Evolutionary conservation across 1,140 invertebrate genomes (phyloP).

Genomic region (Wiebesia pumilae): DNA sequence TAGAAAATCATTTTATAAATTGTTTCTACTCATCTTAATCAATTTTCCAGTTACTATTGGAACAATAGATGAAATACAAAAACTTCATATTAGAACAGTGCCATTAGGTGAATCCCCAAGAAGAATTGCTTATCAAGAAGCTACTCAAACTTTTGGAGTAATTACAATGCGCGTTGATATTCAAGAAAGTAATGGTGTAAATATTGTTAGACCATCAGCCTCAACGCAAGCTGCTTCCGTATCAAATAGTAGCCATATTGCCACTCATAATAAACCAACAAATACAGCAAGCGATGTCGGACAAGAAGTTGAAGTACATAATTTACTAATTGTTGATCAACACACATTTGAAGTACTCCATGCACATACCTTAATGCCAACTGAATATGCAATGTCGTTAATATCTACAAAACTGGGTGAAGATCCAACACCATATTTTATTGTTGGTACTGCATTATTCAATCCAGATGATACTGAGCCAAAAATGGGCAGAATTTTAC

Average conservation of each 20-base stretch:
- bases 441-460: constrained; percentile 95
- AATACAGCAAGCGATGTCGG: constrained; percentile 79
- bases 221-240: constrained; percentile 81
- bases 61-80: constrained; percentile 99
- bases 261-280: constrained; percentile 74
- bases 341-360: constrained; percentile 98
- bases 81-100: constrained; percentile 96
- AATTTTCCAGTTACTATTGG: constrained; percentile 87
- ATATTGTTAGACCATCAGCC: constrained; percentile 83
- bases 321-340: constrained; percentile 94
- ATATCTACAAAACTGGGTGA: constrained; percentile 94
- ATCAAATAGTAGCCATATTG: constrained; percentile 72
- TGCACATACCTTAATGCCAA: constrained; percentile 91
- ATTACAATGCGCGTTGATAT: constrained; percentile 92
- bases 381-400: constrained; percentile 92
- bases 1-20: not conserved
- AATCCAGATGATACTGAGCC: constrained; percentile 97
- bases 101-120: constrained; percentile 94
- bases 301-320: constrained; percentile 94
- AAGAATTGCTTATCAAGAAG: constrained; percentile 95
- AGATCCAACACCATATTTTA: constrained; percentile 93
- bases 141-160: constrained; percentile 95
- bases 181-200: constrained; percentile 82
- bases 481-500: constrained; percentile 90
- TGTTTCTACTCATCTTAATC: not conserved